Conservation (phyloP, 1,140 invertebrate species). For the Octopus bimaculoides region DNA sequence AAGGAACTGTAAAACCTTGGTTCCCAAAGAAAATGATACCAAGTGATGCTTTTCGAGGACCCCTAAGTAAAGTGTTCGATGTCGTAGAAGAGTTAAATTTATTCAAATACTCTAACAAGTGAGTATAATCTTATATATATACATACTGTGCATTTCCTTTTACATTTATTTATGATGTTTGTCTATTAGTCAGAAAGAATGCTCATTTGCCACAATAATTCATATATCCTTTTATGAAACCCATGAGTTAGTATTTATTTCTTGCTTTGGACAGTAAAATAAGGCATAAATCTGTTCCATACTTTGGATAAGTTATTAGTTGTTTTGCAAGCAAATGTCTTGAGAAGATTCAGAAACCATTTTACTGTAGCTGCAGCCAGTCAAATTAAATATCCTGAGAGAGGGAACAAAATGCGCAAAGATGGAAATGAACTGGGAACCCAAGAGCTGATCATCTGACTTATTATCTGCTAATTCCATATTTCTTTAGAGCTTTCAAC, state of each 20-base stretch:
- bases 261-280: constrained; percentile 2
- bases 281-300: background rate
- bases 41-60: constrained; percentile 81
- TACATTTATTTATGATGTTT: too few species aligned
- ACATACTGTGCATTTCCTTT: too few species aligned
- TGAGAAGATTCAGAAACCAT: background rate
- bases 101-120: constrained; percentile 77
- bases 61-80: constrained; percentile 82
- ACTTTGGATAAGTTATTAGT: background rate
- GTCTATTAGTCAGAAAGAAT: too few species aligned
- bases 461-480: too few species aligned
- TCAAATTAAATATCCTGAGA: too few species aligned
- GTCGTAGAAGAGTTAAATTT: constrained; percentile 80
- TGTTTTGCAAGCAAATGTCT: background rate
- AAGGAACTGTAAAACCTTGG: constrained; percentile 81
- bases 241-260: background rate
- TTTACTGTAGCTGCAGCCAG: too few species aligned
- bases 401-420: too few species aligned
- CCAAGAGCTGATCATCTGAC: too few species aligned
- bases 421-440: too few species aligned
- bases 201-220: too few species aligned
- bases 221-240: too few species aligned
- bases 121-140: constrained; percentile 41
- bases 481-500: too few species aligned
- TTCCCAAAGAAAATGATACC: constrained; percentile 69